A percentile compares a stretch with the other conserved stretches of the same genome.
These are phyloP conservation scores for Drosophila miranda DNA, from an alignment of 1,140 invertebrate species.

Conservation along the genomic window DNA sequence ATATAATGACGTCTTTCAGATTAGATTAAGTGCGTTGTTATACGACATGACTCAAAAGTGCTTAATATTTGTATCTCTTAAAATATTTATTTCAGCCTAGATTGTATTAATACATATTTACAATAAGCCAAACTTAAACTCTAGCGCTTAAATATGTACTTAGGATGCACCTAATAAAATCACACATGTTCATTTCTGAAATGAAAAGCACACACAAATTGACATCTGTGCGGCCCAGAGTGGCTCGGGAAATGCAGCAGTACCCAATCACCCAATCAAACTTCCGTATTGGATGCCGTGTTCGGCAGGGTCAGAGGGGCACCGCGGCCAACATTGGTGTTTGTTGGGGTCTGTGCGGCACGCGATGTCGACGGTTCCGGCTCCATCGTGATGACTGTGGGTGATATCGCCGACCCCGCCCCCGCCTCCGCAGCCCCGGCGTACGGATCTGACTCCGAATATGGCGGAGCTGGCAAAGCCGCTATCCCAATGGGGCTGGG, in stretches of 20 bases:
- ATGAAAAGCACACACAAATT: conserved; percentile 52
- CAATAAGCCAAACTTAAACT: conserved; percentile 51
- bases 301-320: conserved; percentile 15
- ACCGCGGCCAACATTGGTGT: no score
- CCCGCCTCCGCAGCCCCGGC: neutral
- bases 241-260: conserved; percentile 56
- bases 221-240: conserved; percentile 58
- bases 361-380: conserved; percentile 66
- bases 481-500: conserved; percentile 51
- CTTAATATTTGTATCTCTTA: no score
- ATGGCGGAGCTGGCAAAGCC: conserved; percentile 69
- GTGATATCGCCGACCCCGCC: neutral
- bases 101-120: conserved; percentile 68
- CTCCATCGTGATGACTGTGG: conserved; percentile 37
- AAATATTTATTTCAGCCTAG: conserved; percentile 40
- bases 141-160: conserved; percentile 47
- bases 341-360: conserved; percentile 51
- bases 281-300: conserved; percentile 31
- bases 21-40: no score
- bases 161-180: conserved; percentile 61
- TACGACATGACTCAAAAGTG: no score
- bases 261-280: conserved; percentile 19
- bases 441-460: conserved; percentile 63
- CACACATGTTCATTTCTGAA: conserved; percentile 69
- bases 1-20: no score